phyloP scores from a whole-genome alignment of 2,797 vertebrate species.

The Manis crassicaudata region DNA sequence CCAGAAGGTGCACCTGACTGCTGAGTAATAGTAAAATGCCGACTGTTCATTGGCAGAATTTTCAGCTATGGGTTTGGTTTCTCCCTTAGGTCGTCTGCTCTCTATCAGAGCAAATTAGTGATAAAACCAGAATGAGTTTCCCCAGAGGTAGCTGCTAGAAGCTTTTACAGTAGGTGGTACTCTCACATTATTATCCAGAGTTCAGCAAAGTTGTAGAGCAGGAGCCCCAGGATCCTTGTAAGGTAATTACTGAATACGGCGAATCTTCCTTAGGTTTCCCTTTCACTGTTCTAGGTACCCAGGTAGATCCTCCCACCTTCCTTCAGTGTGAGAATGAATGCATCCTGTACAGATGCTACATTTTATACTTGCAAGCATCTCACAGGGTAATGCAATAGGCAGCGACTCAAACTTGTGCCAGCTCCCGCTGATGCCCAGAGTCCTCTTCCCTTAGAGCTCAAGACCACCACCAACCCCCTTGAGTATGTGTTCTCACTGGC shows the following conservation, averaged over 20 bases:
- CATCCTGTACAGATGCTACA: background rate
- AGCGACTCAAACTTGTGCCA: background rate
- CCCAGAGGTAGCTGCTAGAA: background rate
- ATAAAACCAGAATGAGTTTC: background rate
- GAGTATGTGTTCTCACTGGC: background rate
- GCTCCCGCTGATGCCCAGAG: background rate
- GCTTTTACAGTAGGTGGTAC: constrained; percentile 69
- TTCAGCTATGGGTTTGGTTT: constrained; percentile 35
- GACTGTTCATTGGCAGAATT: background rate
- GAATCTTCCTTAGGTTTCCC: background rate
- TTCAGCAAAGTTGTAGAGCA: background rate
- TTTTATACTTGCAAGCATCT: background rate
- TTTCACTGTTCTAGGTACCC: background rate
- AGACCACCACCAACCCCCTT: background rate
- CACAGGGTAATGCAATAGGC: background rate
- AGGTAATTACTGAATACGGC: background rate
- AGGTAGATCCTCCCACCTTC: background rate
- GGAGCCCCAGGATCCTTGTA: background rate
- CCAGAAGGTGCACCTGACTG: background rate
- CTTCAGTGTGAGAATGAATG: background rate
- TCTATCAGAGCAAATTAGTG: background rate
- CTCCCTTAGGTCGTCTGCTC: background rate
- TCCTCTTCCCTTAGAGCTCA: background rate
- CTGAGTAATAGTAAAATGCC: background rate
- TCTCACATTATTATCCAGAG: background rate